phyloP scores from a whole-genome alignment of 1,140 invertebrate species.

The Alviniconcha marisindica region DNA sequence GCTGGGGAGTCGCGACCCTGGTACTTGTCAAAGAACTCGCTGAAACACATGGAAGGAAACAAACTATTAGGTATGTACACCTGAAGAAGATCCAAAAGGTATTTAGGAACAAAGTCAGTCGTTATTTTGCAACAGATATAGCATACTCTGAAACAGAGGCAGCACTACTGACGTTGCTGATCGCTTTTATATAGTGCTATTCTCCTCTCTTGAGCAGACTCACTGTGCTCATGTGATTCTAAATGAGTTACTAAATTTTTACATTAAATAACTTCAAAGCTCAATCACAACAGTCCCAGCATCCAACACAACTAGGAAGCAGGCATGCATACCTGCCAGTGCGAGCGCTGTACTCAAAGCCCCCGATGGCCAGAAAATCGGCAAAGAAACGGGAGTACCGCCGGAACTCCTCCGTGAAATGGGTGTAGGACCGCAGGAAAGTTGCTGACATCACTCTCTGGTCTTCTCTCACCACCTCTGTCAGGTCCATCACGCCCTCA shows the following conservation, averaged over 20 bases:
- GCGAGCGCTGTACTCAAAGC: slow-evolving; percentile 82
- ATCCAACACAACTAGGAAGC: no score
- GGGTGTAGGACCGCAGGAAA: slow-evolving; percentile 84
- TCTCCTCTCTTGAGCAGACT: no score
- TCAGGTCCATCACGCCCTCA: slow-evolving; percentile 82
- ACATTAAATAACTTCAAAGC: no score
- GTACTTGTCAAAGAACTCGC: slow-evolving; percentile 56
- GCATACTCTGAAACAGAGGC: no score
- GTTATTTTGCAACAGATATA: no score
- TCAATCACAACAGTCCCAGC: no score
- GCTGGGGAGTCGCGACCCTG: slow-evolving; percentile 43
- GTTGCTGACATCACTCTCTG: slow-evolving; percentile 81
- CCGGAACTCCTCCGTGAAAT: slow-evolving; percentile 84
- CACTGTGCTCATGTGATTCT: no score
- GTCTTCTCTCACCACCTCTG: slow-evolving; percentile 83
- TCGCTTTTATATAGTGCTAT: no score
- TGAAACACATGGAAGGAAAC: background rate
- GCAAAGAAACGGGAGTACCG: slow-evolving; percentile 85
- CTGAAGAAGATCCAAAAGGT: background rate
- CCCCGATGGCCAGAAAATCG: slow-evolving; percentile 84
- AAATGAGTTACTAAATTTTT: no score
- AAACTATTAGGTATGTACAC: background rate
- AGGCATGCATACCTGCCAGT: slow-evolving; percentile 55
- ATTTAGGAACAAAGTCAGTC: no score
- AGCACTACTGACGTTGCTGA: no score